Conservation (phyloP, 1,140 invertebrate genomes). For the Meloidogyne exigua region DNA sequence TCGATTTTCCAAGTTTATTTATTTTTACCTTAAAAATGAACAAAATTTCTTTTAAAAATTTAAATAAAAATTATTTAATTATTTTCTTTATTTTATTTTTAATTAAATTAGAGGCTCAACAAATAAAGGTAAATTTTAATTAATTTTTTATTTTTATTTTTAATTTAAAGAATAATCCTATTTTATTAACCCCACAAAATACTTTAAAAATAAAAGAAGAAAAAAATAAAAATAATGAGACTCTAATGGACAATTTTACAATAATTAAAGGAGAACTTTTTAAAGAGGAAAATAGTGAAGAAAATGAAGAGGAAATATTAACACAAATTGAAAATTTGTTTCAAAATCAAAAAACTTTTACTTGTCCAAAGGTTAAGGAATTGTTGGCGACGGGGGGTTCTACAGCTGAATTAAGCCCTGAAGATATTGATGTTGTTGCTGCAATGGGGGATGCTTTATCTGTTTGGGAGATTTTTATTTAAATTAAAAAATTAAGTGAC, state of each 20-base stretch:
- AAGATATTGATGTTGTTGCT: conserved; percentile 53
- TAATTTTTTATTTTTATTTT: not conserved
- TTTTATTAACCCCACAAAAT: not conserved
- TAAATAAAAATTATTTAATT: not conserved
- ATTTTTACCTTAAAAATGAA: not conserved
- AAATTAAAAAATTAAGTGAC: too few relatives aligned
- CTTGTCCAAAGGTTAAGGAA: conserved; percentile 15
- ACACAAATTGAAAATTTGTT: conserved; percentile 51
- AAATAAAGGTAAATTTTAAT: not conserved
- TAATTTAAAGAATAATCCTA: not conserved
- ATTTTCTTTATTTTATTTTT: not conserved
- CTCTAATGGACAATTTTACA: not conserved
- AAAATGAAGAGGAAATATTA: conserved; percentile 30
- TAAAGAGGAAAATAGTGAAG: not conserved
- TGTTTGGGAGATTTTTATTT: not conserved
- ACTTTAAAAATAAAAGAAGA: too few relatives aligned
- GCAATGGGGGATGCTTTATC: conserved; percentile 49
- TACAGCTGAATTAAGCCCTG: conserved; percentile 41
- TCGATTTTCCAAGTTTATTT: too few relatives aligned
- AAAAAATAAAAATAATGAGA: not conserved
- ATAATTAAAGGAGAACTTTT: not conserved
- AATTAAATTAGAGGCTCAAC: not conserved
- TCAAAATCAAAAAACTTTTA: conserved; percentile 43
- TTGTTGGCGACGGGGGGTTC: conserved; percentile 29
- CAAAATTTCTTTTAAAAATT: not conserved